Base-by-base conservation (phyloP, 2,797 vertebrate genomes). In the Enteromius fasciolatus region DNA sequence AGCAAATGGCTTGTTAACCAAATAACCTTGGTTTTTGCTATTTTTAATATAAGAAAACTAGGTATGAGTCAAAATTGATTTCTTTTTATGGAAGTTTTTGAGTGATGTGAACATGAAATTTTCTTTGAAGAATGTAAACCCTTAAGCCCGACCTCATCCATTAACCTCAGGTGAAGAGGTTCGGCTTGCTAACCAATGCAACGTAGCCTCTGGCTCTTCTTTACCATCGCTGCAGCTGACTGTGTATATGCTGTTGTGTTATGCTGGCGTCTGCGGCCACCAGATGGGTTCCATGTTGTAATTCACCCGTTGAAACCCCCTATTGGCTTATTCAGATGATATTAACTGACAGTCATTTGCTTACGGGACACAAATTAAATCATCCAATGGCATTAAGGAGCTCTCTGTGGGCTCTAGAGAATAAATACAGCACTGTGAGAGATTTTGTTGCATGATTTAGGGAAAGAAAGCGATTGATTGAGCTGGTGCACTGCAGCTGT, bases 301-400 rank as follows among this genome's bases (percentile, higher is more conserved):
- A 85, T 86, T 88, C 80, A 87, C 81, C 67, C 87, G 25, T 72
- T 73, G 82, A 76, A 83, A 85, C 84, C 84, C 86, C 87, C 87
- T 86, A 67, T 78, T 85, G 87, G 77, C 87, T 85, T 85, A 86
- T 88, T 86, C 85, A 82, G 85, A 86, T 82, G 48, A 85, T 80
- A 73, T 83, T 77, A 81, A 74, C 78, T 82, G 78, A 82, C 57
- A 81, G 78, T 86, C 85, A 86, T 88, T 85, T 88, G 86, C 87
- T 88, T 88, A 86, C 76, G 75, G 85, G 81, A 74, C 85, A 85
- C 83, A 86, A 86, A 88, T 86, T 86, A 88, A 88, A 88, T 86
- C 87, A 86, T 78, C 66, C 75, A 25, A 64, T 78, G 41, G 81
- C 84, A 86, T 88, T 84, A 86, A 52, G 78, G 83, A 70, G 64